A percentile compares a stretch with the other conserved stretches of the same genome.
These are phyloP conservation scores for Notechis scutatus DNA, from an alignment of 2,113 vertebrate genomes.

Conservation along the genomic window DNA sequence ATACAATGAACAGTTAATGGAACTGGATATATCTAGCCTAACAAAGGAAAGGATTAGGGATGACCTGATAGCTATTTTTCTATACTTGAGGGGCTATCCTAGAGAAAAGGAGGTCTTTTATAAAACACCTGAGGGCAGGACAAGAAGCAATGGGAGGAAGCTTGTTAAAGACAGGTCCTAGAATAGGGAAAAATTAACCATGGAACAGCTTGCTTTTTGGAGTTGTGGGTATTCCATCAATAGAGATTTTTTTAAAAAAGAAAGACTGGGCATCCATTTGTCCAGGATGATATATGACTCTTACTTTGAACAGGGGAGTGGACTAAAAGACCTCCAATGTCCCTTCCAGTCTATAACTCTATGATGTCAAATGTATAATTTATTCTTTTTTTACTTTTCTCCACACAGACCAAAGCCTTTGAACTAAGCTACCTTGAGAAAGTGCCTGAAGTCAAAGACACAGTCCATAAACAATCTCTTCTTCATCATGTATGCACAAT, in stretches of 20 bases:
- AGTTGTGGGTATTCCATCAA: neutral
- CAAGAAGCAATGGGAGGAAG: neutral
- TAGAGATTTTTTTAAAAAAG: neutral
- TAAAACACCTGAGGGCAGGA: neutral
- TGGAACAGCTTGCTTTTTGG: neutral
- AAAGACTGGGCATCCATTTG: neutral
- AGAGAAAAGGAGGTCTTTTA: neutral
- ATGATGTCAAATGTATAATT: neutral
- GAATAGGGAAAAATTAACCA: neutral
- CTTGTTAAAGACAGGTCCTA: neutral
- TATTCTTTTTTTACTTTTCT: neutral
- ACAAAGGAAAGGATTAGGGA: neutral
- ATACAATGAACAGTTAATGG: neutral
- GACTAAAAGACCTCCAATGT: neutral
- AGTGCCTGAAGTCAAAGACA: conserved; percentile 98
- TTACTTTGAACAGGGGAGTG: neutral
- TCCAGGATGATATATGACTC: neutral
- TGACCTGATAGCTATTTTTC: neutral
- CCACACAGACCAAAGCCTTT: conserved; percentile 91
- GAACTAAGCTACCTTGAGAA: conserved; percentile 98
- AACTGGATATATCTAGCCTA: neutral
- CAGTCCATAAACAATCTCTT: conserved; percentile 95
- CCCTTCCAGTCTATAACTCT: neutral
- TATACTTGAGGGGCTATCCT: neutral
- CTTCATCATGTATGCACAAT: conserved; percentile 92